A percentile compares a stretch with the other conserved stretches of the same genome.
Conservation (phyloP, 2,113 vertebrate genomes). For the Percopsis transmontana region DNA sequence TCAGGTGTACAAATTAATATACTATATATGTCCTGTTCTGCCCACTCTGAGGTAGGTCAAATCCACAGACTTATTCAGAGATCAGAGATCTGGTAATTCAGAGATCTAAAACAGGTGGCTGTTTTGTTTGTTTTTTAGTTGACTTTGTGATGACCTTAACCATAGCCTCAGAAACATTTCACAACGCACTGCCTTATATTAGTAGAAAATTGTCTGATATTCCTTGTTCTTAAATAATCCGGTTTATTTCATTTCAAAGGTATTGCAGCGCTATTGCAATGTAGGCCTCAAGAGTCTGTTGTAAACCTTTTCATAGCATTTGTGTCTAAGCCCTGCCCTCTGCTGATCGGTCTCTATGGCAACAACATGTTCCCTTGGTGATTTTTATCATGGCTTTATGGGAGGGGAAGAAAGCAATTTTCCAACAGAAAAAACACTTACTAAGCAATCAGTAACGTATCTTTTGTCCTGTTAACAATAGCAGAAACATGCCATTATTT, state of each 20-base stretch:
- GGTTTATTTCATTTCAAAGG: too few relatives aligned
- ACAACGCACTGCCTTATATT: background rate
- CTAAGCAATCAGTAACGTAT: conserved; percentile 47
- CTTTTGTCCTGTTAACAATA: background rate
- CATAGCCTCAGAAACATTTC: conserved; percentile 28
- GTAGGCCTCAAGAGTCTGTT: background rate
- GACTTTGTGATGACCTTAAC: conserved; percentile 52
- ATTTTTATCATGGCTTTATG: conserved; percentile 69
- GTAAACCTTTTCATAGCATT: conserved; percentile 19
- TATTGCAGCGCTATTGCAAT: too few relatives aligned
- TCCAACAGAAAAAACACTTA: conserved; percentile 54
- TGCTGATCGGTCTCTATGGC: conserved; percentile 61
- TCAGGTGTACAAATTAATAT: background rate
- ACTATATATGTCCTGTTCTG: background rate
- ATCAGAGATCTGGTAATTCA: too few relatives aligned
- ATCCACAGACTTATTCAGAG: background rate
- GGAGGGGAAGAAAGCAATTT: conserved; percentile 65
- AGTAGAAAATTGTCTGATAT: background rate
- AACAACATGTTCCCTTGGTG: conserved; percentile 66
- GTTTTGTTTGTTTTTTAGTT: conserved; percentile 39
- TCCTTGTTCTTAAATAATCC: background rate
- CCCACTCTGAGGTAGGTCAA: background rate
- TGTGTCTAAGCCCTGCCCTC: conserved; percentile 62
- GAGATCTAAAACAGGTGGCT: conserved; percentile 42
- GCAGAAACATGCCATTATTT: background rate